These are phyloP conservation scores for Synergus laeviventris DNA, from an alignment of 2,888 invertebrate species.

Conservation along the genomic window DNA sequence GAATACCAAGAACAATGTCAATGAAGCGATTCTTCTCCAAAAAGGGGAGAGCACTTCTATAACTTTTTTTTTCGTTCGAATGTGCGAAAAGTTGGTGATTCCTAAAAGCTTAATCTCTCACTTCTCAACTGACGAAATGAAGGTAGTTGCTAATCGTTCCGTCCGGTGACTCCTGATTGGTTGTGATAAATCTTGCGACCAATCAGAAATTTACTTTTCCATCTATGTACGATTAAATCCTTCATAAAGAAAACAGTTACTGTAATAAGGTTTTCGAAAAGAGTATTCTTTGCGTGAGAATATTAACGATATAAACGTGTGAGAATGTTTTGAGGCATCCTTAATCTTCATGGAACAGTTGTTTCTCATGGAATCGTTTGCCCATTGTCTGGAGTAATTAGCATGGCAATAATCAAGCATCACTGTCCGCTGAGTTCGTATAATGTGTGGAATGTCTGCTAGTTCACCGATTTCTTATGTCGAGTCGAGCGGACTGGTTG, in stretches of 20 bases:
- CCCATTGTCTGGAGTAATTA: slow-evolving; percentile 18
- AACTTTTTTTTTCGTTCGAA: too few species aligned
- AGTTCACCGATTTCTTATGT: slow-evolving; percentile 25
- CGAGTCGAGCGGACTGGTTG: slow-evolving; percentile 10
- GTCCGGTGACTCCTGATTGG: too few species aligned
- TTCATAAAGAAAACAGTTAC: too few species aligned
- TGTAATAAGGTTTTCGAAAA: neutral
- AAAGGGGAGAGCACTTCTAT: too few species aligned
- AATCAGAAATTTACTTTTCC: too few species aligned
- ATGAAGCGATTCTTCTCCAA: neutral
- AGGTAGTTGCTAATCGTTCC: too few species aligned
- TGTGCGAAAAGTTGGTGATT: too few species aligned
- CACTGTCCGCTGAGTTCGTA: neutral
- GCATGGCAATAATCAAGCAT: slow-evolving; percentile 24
- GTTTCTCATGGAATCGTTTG: slow-evolving; percentile 4
- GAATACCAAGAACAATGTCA: slow-evolving; percentile 9
- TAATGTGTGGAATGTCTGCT: slow-evolving; percentile 16
- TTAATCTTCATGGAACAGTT: slow-evolving; percentile 12
- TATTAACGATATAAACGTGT: neutral
- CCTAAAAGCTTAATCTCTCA: too few species aligned
- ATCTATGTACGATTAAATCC: too few species aligned
- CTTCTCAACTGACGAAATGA: too few species aligned
- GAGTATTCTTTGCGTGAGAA: neutral
- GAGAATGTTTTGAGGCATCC: neutral
- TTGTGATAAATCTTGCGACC: too few species aligned